Evolutionary conservation across 2,797 vertebrate species (phyloP).

Genomic region (Balearica regulorum): DNA sequence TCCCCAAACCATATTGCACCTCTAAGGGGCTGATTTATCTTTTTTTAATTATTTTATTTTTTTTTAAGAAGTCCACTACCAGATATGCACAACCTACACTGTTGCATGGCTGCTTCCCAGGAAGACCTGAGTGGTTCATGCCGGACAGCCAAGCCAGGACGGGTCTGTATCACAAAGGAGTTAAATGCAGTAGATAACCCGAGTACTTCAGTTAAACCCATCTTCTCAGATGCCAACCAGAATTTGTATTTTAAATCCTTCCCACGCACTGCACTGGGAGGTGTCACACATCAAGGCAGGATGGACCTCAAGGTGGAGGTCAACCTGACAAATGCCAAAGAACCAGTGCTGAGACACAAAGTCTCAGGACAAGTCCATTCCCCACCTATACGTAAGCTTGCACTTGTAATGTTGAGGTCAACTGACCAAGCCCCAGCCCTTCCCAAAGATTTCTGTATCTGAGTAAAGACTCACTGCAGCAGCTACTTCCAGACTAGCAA

Average conservation of each 20-base stretch:
- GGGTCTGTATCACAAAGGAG: not conserved
- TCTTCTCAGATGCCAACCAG: not conserved
- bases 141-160: not conserved
- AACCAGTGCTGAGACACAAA: not conserved
- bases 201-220: not conserved
- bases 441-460: not conserved
- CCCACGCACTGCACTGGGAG: not conserved
- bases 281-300: not conserved
- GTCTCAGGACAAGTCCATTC: not conserved
- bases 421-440: not conserved
- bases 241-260: not conserved
- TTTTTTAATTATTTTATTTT: not conserved
- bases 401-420: not conserved
- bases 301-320: not conserved
- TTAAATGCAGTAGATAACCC: rapidly evolving
- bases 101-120: rapidly evolving
- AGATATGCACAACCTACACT: not conserved
- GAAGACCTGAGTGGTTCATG: not conserved
- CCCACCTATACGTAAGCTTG: not conserved
- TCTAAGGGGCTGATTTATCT: not conserved
- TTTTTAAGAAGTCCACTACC: not conserved
- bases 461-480: not conserved
- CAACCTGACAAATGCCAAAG: not conserved
- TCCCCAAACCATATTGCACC: not conserved
- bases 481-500: not conserved